A percentile compares a stretch with the other conserved stretches of the same genome.
Evolutionary conservation across 2,113 vertebrate genomes (phyloP).

Genomic region (Psammodynastes pulverulentus): DNA sequence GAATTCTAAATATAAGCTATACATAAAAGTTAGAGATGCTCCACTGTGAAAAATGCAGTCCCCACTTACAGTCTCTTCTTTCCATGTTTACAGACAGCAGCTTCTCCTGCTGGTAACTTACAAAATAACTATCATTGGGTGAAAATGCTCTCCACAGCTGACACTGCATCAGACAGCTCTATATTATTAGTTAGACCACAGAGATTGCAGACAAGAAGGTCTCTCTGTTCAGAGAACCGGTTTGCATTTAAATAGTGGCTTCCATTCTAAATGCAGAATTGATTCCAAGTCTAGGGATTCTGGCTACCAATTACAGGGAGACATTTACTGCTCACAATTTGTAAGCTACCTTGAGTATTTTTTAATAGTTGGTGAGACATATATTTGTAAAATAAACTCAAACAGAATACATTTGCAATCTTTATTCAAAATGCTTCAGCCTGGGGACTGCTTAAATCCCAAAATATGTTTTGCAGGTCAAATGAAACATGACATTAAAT

Average conservation of each 20-base stretch:
- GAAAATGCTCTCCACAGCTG: conserved; percentile 5
- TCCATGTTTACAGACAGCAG: conserved; percentile 17
- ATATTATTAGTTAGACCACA: conserved; percentile 14
- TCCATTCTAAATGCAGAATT: background rate
- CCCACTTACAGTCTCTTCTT: background rate
- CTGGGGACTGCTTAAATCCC: background rate
- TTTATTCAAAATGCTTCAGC: background rate
- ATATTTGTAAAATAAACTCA: background rate
- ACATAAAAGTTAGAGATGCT: background rate
- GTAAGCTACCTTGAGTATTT: background rate
- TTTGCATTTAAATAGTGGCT: conserved; percentile 16
- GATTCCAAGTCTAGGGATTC: background rate
- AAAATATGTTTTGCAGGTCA: background rate
- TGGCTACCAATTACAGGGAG: background rate
- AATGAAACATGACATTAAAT: background rate
- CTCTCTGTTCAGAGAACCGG: background rate
- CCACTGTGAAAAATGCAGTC: background rate
- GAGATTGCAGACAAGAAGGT: background rate
- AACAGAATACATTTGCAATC: background rate
- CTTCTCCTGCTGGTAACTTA: conserved; percentile 4
- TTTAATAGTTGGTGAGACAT: background rate
- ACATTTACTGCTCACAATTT: background rate
- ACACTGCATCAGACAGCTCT: background rate
- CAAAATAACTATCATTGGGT: conserved; percentile 22
- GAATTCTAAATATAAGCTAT: background rate